phyloP scores from a whole-genome alignment of 2,888 invertebrate species.

The Ochropleura plecta region DNA sequence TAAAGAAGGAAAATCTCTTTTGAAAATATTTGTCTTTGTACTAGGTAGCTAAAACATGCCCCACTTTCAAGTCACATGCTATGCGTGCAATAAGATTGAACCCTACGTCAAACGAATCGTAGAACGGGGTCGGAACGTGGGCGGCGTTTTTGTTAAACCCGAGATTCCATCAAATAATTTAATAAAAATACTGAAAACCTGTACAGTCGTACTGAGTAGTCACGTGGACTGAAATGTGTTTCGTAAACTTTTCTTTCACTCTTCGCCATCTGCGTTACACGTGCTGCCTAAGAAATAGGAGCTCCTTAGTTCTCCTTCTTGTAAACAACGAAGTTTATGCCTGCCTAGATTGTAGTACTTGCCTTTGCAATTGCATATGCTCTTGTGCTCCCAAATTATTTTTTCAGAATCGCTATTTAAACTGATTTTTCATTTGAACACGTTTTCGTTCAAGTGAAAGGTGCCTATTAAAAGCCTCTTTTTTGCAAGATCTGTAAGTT shows the following conservation, averaged over 20 bases:
- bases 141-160: constrained; percentile 27
- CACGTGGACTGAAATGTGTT: constrained; percentile 58
- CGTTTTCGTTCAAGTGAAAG: background rate
- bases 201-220: constrained; percentile 36
- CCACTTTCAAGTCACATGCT: constrained; percentile 33
- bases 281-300: constrained; percentile 40
- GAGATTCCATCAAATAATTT: constrained; percentile 34
- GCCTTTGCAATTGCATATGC: background rate
- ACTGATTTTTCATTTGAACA: background rate
- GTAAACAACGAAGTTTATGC: constrained; percentile 20
- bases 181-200: constrained; percentile 34
- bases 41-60: constrained; percentile 5
- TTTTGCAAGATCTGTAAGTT: background rate
- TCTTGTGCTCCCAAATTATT: background rate
- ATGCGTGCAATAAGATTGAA: constrained; percentile 8
- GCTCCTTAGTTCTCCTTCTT: constrained; percentile 43
- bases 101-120: constrained; percentile 36
- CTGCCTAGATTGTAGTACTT: constrained; percentile 8
- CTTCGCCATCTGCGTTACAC: constrained; percentile 49
- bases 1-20: background rate
- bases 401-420: background rate
- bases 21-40: background rate
- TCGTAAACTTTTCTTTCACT: constrained; percentile 53
- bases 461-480: background rate
- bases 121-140: constrained; percentile 31